Evolutionary conservation across 2,797 vertebrate genomes (phyloP).

Genomic region (Cossypha dichroa): DNA sequence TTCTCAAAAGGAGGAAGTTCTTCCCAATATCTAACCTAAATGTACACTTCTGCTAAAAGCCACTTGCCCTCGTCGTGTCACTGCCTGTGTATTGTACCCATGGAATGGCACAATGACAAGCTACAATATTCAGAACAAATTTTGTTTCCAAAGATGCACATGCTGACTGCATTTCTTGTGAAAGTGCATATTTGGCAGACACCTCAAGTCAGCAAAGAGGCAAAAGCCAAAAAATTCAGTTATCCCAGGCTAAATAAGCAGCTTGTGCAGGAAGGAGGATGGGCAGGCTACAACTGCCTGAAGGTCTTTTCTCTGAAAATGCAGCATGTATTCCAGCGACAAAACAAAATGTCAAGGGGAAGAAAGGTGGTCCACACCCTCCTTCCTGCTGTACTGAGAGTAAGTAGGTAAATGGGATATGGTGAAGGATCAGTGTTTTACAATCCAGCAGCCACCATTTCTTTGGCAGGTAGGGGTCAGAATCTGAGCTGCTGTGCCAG

Average conservation of each 20-base stretch:
- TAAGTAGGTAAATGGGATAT: accelerated
- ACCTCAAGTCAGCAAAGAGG: neutral
- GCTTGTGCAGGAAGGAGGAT: neutral
- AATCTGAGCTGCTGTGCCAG: neutral
- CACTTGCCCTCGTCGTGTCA: neutral
- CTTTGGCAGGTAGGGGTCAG: neutral
- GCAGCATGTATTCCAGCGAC: accelerated
- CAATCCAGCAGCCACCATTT: neutral
- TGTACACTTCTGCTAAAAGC: neutral
- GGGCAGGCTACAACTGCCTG: too few relatives aligned
- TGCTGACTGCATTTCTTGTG: neutral
- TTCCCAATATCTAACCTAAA: neutral
- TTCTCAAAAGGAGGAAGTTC: accelerated
- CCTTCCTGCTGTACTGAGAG: neutral
- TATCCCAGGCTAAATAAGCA: neutral
- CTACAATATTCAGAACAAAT: neutral
- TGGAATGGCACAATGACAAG: neutral
- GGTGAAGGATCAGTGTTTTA: neutral
- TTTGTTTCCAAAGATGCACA: neutral
- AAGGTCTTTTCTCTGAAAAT: neutral
- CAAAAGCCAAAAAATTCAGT: neutral
- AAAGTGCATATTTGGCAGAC: neutral
- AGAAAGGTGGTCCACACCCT: neutral
- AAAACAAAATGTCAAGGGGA: neutral
- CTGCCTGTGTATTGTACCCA: too few relatives aligned